Evolutionary conservation across 1,140 invertebrate genomes (phyloP).

Genomic region (Procambarus clarkii): DNA sequence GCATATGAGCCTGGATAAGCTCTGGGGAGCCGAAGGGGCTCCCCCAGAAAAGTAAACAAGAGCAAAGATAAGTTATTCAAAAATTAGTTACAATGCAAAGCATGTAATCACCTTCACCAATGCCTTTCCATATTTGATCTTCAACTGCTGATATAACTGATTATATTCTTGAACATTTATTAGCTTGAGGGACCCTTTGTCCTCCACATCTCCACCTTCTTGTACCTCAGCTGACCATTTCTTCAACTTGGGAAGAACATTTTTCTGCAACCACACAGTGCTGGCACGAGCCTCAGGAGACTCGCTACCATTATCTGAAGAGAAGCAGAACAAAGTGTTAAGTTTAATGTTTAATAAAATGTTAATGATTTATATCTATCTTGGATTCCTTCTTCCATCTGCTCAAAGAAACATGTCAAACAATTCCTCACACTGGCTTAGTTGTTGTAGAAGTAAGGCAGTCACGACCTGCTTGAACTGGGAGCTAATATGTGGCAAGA

Average conservation of each 20-base stretch:
- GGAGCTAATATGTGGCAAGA: too few relatives aligned
- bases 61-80: too few relatives aligned
- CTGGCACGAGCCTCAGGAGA: slow-evolving; percentile 7
- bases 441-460: too few relatives aligned
- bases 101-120: slow-evolving; percentile 81
- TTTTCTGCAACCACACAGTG: slow-evolving; percentile 45
- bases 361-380: too few relatives aligned
- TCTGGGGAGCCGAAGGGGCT: too few relatives aligned
- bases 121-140: slow-evolving; percentile 86
- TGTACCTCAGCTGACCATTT: slow-evolving; percentile 56
- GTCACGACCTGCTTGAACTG: too few relatives aligned
- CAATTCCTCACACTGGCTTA: too few relatives aligned
- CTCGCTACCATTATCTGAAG: not conserved
- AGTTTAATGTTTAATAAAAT: too few relatives aligned
- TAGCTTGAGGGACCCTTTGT: slow-evolving; percentile 81
- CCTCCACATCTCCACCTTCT: slow-evolving; percentile 42
- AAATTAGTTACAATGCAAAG: not conserved
- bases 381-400: too few relatives aligned
- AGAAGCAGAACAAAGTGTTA: not conserved
- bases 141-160: slow-evolving; percentile 84
- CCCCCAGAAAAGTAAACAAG: too few relatives aligned
- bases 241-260: slow-evolving; percentile 59
- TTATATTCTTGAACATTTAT: slow-evolving; percentile 84
- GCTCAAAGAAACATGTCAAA: too few relatives aligned
- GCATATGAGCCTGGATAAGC: too few relatives aligned